Base-by-base conservation (phyloP, 1,140 invertebrate species). In the Batillaria attramentaria region DNA sequence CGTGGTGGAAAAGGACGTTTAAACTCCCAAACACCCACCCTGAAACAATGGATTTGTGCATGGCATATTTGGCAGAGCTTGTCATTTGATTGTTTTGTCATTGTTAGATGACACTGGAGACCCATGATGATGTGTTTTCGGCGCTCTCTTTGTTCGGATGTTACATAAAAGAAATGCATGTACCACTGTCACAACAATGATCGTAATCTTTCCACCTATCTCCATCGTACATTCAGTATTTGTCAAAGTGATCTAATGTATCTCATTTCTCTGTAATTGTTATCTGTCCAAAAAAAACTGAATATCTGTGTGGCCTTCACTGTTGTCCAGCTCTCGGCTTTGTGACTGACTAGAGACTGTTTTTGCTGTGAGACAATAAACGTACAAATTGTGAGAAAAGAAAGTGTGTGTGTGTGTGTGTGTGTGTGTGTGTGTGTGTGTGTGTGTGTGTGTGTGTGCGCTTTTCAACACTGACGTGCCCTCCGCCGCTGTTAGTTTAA, bases 381-480 rank as follows among this genome's bases (percentile, higher is more conserved):
- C n/a, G n/a, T n/a, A n/a, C n/a, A n/a, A n/a, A 69, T 69, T 69
- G 39, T 69, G 37, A 69, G 35, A 41, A 69, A 69, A 69, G 66
- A 41, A 20, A 41, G 16, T 41, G 28, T 41, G 42, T 6, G 5
- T 35, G 3, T 35, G 3, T 66, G 20, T 20, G 5, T 35, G n/a
- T 4, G 62, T 4, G 62, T 66, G 20, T 35, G 5, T 28, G 31
- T 66, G 3, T 66, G 62, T 35, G 8, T 31, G n/a, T 66, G 13
- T 66, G 66, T 69, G 24, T 31, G 24, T 20, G n/a, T 0, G 1
- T 20, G 24, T 3, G 68, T 20, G 41, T 13, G 68, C n/a, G 28
- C 37, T 1, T 6, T 4, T 13, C 20, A 35, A 65, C 62, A 65
- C 62, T 35, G 1, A 33, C 35, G 39, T 2, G n/a, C 41, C 43